These are phyloP conservation scores for Monodelphis domestica DNA, from an alignment of 2,797 vertebrate genomes.

Conservation along the genomic window DNA sequence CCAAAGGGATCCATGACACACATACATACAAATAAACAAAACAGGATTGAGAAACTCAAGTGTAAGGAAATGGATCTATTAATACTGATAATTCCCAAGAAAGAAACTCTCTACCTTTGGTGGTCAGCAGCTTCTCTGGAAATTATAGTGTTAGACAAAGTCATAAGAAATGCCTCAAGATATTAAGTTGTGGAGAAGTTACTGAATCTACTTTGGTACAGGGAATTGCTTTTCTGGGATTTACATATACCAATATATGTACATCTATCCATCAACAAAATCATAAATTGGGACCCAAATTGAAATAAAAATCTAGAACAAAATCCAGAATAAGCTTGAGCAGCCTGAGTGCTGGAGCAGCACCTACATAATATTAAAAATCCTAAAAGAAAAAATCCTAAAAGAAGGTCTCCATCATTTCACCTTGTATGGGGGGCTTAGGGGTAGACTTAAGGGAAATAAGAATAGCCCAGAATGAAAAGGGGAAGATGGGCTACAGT, in stretches of 20 bases:
- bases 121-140: neutral
- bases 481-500: neutral
- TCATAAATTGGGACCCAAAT: neutral
- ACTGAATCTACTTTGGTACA: neutral
- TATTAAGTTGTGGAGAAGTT: neutral
- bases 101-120: neutral
- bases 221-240: neutral
- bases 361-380: neutral
- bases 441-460: neutral
- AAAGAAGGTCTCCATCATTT: neutral
- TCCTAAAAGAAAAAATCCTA: no score
- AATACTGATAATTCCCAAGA: neutral
- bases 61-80: neutral
- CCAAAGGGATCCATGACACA: neutral
- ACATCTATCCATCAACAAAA: no score
- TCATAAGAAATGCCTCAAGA: neutral
- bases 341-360: neutral
- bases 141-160: neutral
- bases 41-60: neutral
- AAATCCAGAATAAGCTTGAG: neutral
- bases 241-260: no score
- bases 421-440: neutral
- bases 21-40: no score
- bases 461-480: neutral
- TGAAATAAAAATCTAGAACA: neutral